Percentiles rank a stretch among this genome's conserved stretches.
phyloP scores from a whole-genome alignment of 2,113 vertebrate species.

The Hippocampus zosterae region DNA sequence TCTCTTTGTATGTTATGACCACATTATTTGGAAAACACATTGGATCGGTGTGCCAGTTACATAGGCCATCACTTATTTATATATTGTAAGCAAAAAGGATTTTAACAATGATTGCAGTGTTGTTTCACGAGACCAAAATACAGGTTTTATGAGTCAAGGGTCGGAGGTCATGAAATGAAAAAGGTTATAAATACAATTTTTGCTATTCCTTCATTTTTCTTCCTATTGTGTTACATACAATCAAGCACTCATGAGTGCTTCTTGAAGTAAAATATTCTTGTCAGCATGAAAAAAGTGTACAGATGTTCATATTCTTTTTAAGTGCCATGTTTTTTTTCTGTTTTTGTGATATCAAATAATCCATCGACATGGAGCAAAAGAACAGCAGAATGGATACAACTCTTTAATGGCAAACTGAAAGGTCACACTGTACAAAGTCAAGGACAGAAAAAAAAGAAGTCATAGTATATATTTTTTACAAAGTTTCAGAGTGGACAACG shows the following conservation, averaged over 20 bases:
- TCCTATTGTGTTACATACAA: constrained; percentile 36
- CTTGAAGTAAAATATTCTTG: constrained; percentile 54
- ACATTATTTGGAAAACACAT: constrained; percentile 64
- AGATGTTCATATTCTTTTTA: constrained; percentile 73
- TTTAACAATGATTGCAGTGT: constrained; percentile 39
- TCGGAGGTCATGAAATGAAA: constrained; percentile 15
- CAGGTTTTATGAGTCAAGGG: constrained; percentile 12
- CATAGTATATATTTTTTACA: constrained; percentile 70
- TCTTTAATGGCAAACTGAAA: constrained; percentile 21
- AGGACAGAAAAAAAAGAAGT: constrained; percentile 25
- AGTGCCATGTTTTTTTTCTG: constrained; percentile 65
- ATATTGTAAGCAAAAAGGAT: constrained; percentile 62
- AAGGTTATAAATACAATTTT: neutral
- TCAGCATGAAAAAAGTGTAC: constrained; percentile 71
- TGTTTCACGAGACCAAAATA: constrained; percentile 39
- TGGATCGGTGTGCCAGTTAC: constrained; percentile 57
- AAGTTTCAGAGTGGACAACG: constrained; percentile 26
- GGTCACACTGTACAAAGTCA: constrained; percentile 56
- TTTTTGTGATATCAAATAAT: constrained; percentile 58
- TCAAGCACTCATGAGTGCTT: constrained; percentile 49
- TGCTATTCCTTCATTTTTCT: constrained; percentile 28
- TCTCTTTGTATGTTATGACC: constrained; percentile 67
- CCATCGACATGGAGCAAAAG: constrained; percentile 40
- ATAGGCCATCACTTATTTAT: constrained; percentile 66
- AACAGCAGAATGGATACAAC: constrained; percentile 15